Conservation (phyloP, 53 echinoderm and acorn worm species). For the Actinopyga echinites region DNA sequence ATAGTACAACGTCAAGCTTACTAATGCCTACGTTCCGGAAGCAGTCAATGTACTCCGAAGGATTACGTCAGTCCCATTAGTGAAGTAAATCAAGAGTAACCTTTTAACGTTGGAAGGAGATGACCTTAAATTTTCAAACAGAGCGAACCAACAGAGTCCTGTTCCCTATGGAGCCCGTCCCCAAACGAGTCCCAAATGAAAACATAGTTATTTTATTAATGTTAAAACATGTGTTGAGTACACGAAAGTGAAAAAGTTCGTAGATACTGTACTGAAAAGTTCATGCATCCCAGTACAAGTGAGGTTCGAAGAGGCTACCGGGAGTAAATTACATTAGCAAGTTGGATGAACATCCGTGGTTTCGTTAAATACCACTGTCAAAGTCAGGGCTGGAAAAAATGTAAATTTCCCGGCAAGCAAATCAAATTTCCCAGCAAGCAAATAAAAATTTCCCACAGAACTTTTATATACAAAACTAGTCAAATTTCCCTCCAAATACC, state of each 20-base stretch:
- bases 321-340: constrained; percentile 57
- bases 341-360: constrained; percentile 61
- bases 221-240: constrained; percentile 64
- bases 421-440: too few relatives aligned
- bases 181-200: constrained; percentile 46
- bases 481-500: too few relatives aligned
- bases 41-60: constrained; percentile 25
- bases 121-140: constrained; percentile 63
- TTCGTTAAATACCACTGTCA: constrained; percentile 58
- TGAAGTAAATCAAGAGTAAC: constrained; percentile 49
- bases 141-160: constrained; percentile 62
- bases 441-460: too few relatives aligned
- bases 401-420: too few relatives aligned
- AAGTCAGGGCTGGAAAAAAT: too few relatives aligned
- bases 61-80: constrained; percentile 55
- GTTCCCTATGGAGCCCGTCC: constrained; percentile 63
- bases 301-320: constrained; percentile 41
- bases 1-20: constrained; percentile 42
- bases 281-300: constrained; percentile 34
- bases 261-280: constrained; percentile 50
- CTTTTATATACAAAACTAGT: too few relatives aligned
- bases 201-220: not conserved
- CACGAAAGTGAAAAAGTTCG: constrained; percentile 53
- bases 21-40: constrained; percentile 25
- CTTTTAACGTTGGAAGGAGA: constrained; percentile 42